A percentile compares a stretch with the other conserved stretches of the same genome.
Conservation (phyloP, 2,888 invertebrate species). For the Linnaemya tessellans region DNA sequence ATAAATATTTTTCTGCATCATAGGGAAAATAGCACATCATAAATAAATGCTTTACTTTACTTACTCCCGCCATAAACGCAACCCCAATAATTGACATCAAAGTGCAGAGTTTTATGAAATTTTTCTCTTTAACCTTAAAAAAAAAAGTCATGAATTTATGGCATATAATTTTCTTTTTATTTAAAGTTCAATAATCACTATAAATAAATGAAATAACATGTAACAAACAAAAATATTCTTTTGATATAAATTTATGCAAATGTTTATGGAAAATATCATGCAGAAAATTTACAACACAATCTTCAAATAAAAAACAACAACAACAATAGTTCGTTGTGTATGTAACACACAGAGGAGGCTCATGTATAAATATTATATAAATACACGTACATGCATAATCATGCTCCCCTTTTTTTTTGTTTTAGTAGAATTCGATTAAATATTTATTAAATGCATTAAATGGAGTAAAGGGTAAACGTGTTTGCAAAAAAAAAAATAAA, state of each 20-base stretch:
- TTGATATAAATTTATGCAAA: slow-evolving; percentile 52
- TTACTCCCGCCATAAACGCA: too few species aligned
- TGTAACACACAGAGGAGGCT: neutral
- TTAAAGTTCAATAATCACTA: neutral
- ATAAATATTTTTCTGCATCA: too few species aligned
- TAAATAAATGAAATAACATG: neutral
- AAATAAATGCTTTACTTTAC: too few species aligned
- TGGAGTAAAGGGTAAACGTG: slow-evolving; percentile 59
- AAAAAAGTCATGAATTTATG: neutral
- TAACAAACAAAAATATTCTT: neutral
- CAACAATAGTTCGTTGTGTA: neutral
- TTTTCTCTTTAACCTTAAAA: neutral
- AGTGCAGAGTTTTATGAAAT: too few species aligned
- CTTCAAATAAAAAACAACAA: slow-evolving; percentile 21
- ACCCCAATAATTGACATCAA: too few species aligned
- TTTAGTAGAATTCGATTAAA: slow-evolving; percentile 65
- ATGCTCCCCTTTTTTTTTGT: slow-evolving; percentile 53
- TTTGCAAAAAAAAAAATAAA: slow-evolving; percentile 15
- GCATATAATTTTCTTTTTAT: neutral
- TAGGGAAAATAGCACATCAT: too few species aligned
- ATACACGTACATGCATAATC: neutral
- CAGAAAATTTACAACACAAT: slow-evolving; percentile 56
- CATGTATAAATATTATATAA: neutral
- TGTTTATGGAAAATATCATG: slow-evolving; percentile 57
- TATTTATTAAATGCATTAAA: slow-evolving; percentile 71